Percentiles rank a stretch among this genome's conserved stretches.
Conservation (phyloP, 2,888 invertebrate genomes). For the Neoaliturus tenellus region DNA sequence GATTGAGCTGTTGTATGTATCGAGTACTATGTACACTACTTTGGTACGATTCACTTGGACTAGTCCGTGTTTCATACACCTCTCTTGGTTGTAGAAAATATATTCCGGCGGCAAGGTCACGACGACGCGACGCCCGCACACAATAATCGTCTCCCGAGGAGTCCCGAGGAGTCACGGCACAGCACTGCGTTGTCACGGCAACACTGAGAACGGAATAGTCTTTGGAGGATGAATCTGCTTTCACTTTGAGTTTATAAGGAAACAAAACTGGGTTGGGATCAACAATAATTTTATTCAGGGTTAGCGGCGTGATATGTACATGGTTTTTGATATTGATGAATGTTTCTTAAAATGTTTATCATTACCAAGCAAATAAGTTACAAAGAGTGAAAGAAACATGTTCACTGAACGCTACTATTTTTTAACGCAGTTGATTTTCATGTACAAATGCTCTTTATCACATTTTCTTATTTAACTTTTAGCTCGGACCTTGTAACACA, state of each 20-base stretch:
- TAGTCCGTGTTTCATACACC: conserved; percentile 59
- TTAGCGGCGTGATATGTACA: conserved; percentile 35
- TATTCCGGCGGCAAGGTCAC: conserved; percentile 27
- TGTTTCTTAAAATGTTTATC: too few species aligned
- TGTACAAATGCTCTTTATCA: too few species aligned
- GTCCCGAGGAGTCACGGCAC: conserved; percentile 48
- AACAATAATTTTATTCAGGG: too few species aligned
- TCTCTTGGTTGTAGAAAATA: conserved; percentile 46
- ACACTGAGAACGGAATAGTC: conserved; percentile 26
- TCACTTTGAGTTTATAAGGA: too few species aligned
- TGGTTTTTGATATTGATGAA: not conserved
- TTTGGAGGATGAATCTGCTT: conserved; percentile 56
- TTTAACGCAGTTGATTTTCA: too few species aligned
- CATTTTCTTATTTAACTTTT: too few species aligned
- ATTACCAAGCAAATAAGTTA: too few species aligned
- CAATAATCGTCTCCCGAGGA: not conserved
- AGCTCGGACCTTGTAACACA: too few species aligned
- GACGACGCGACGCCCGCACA: not conserved
- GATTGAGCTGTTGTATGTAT: conserved; percentile 59
- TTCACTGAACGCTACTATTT: too few species aligned
- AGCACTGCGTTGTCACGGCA: conserved; percentile 29
- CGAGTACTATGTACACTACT: conserved; percentile 63
- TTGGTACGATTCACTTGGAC: conserved; percentile 66
- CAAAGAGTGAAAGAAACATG: too few species aligned
- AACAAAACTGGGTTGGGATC: too few species aligned